Evolutionary conservation across 2,797 vertebrate genomes (phyloP), one percentile per base, ranked within the genome.

Genomic region (Octomys mimax): DNA sequence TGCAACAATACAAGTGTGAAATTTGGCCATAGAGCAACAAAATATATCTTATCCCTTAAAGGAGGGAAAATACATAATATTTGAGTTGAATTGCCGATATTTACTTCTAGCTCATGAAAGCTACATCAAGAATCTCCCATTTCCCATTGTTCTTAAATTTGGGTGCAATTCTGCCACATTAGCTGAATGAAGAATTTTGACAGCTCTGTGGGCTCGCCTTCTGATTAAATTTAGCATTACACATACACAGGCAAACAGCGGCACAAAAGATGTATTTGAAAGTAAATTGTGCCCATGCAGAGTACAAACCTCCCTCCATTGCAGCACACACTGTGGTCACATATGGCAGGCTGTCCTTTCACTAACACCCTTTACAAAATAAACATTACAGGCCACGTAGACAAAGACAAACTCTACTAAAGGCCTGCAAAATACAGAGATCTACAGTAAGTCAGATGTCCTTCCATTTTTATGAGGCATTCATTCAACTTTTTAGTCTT

Each of bases 1-100:
- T 62, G 73, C 88, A 87, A 49, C 52, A 95, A 52, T 13, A 26
- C 59, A 59, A 81, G 49, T 28, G 4, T 88, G 71, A 75, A 26
- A 52, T 84, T 89, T 52, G 64, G 70, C 49, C 49, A 91, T 10
- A 89, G 87, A 84, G 59, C 71, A 52, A 46, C 54, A 66, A 10
- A 31, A 80, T 5, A 87, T 70, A 42, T 81, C 52, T 21, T 93
- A 92, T 11, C 89, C 42, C 77, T 96, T 59, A n/a, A 83, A 81
- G 22, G 28, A 95, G 18, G 57, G 33, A 22, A 92, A 92, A 85
- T n/a, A 39, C 36, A 57, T 42, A 57, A 33, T 5, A 24, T 19
- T 59, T 93, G 61, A 33, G 11, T 10, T 52, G 8, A 79, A 28
- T 77, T 54, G 7, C 21, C 89, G 46, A 87, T 26, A 39, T 86